Conservation (phyloP, 2,113 vertebrate species). For the Eurypyga helias region DNA sequence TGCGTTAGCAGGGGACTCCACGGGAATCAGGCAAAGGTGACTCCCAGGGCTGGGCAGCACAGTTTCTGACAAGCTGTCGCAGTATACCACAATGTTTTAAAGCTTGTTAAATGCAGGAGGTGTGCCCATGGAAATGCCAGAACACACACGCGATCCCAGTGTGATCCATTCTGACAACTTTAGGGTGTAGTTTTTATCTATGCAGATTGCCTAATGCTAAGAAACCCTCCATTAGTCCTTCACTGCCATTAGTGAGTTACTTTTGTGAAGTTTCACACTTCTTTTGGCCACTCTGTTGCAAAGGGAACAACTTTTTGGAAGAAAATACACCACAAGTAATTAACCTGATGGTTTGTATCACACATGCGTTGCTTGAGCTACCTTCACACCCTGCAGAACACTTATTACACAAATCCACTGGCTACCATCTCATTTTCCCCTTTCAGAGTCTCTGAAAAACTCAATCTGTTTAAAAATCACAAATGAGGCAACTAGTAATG, state of each 20-base stretch:
- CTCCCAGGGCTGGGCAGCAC: neutral
- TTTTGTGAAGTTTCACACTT: neutral
- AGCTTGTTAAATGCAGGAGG: neutral
- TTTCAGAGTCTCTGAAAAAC: neutral
- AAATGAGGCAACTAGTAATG: neutral
- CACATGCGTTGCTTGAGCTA: neutral
- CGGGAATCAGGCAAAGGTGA: neutral
- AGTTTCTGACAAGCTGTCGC: neutral
- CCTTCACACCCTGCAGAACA: neutral
- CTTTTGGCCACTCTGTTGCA: neutral
- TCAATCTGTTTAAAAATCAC: neutral
- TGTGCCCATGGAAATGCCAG: neutral
- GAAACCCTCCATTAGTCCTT: neutral
- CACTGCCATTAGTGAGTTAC: neutral
- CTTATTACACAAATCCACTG: neutral
- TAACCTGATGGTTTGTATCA: neutral
- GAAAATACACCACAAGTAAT: neutral
- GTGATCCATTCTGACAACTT: neutral
- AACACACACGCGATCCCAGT: neutral
- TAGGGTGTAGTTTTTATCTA: neutral
- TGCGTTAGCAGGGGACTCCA: neutral
- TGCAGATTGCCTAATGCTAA: neutral
- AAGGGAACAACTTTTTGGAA: neutral
- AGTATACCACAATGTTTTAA: neutral
- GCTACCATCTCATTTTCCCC: neutral